Percentiles rank a stretch among this genome's conserved stretches.
phyloP scores from a whole-genome alignment of 2,113 vertebrate species.

The Zonotrichia leucophrys region DNA sequence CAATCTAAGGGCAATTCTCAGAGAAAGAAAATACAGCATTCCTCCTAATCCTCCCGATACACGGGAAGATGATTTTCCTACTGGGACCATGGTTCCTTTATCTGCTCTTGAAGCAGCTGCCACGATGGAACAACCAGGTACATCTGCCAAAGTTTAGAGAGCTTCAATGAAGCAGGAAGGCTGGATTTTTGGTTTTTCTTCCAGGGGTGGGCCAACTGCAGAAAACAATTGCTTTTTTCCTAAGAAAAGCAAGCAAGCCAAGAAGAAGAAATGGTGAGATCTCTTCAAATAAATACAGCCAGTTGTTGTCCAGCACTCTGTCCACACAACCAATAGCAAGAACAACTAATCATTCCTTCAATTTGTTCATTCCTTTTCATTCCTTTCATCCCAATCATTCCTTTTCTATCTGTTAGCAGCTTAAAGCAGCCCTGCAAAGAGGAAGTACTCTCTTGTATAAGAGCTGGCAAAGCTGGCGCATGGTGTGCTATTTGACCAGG shows the following conservation, averaged over 20 bases:
- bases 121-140: not conserved
- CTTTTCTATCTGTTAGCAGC: not conserved
- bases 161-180: not conserved
- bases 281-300: not conserved
- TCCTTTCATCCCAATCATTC: too few species aligned
- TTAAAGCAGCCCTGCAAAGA: not conserved
- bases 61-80: not conserved
- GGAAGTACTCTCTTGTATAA: not conserved
- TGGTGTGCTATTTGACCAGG: not conserved
- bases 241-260: not conserved
- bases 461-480: not conserved
- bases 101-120: not conserved
- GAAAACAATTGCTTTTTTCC: not conserved
- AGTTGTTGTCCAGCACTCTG: not conserved
- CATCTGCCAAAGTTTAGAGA: not conserved
- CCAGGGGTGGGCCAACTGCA: not conserved
- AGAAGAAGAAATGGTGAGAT: not conserved
- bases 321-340: not conserved
- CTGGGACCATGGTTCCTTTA: not conserved
- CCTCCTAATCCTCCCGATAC: not conserved
- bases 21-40: not conserved
- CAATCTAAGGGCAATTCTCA: not conserved
- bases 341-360: not conserved
- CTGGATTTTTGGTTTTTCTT: not conserved
- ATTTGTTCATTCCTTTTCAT: too few species aligned